Conservation (phyloP, 2,113 vertebrate genomes). For the Nesogale talazaci region DNA sequence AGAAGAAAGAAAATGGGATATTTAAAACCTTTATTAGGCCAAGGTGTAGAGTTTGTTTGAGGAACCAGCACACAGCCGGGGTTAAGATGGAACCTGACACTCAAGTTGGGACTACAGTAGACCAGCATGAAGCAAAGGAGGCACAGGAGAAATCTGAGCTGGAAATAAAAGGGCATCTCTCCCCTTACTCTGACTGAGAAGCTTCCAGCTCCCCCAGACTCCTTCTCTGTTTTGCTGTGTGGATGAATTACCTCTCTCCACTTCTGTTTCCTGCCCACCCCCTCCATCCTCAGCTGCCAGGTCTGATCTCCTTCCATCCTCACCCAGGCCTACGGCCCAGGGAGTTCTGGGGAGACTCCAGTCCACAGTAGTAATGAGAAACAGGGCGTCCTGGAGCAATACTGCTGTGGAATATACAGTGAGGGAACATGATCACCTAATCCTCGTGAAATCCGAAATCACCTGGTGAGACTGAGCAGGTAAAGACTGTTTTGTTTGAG, state of each 20-base stretch:
- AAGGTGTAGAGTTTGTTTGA: slow-evolving; percentile 62
- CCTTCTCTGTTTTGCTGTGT: slow-evolving; percentile 58
- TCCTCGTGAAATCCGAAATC: not conserved
- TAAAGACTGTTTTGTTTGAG: slow-evolving; percentile 50
- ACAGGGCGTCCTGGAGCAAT: not conserved
- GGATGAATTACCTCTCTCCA: slow-evolving; percentile 39
- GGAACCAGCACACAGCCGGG: slow-evolving; percentile 40
- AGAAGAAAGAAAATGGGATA: not conserved
- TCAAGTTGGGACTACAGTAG: slow-evolving; percentile 53
- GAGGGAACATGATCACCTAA: slow-evolving; percentile 17
- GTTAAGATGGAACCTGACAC: slow-evolving; percentile 67
- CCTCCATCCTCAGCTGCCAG: slow-evolving; percentile 47
- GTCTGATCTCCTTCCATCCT: slow-evolving; percentile 72
- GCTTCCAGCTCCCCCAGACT: slow-evolving; percentile 20
- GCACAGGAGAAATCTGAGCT: slow-evolving; percentile 66
- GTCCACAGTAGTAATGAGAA: slow-evolving; percentile 57
- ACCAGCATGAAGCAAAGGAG: not conserved
- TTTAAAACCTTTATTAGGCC: slow-evolving; percentile 70
- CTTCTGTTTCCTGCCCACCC: slow-evolving; percentile 46
- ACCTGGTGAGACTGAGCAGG: slow-evolving; percentile 43
- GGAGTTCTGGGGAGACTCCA: not conserved
- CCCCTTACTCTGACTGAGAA: slow-evolving; percentile 31
- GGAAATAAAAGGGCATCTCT: slow-evolving; percentile 36
- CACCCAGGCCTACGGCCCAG: not conserved
- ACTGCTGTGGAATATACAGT: not conserved